Percentiles rank a stretch among this genome's conserved stretches.
phyloP scores from a whole-genome alignment of 2,113 vertebrate species.

The Taurulus bubalis region DNA sequence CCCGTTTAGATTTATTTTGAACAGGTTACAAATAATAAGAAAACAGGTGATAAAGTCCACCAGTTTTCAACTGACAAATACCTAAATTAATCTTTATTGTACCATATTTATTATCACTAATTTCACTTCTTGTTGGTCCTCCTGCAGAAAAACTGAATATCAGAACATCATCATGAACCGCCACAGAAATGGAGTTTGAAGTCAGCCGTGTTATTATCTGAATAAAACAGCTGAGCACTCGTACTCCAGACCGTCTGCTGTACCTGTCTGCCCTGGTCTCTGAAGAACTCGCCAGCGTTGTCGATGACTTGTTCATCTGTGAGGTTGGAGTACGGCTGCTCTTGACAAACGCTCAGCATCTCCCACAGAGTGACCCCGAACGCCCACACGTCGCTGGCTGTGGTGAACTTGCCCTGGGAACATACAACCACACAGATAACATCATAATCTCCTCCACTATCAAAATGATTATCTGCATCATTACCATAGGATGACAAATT shows the following conservation, averaged over 20 bases:
- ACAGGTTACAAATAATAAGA: neutral
- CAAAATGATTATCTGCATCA: neutral
- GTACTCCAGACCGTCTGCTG: neutral
- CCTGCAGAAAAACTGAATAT: neutral
- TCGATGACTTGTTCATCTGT: conserved; percentile 95
- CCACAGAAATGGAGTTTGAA: neutral
- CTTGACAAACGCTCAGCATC: conserved; percentile 92
- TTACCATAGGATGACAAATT: neutral
- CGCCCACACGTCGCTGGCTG: conserved; percentile 93
- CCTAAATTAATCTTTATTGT: neutral
- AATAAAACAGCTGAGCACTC: neutral
- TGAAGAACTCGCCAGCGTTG: conserved; percentile 93
- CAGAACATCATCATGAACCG: neutral
- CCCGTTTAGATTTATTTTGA: neutral
- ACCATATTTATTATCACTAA: neutral
- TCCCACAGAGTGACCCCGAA: conserved; percentile 96
- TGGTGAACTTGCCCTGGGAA: conserved; percentile 92
- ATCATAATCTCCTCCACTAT: neutral
- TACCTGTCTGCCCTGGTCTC: conserved; percentile 93
- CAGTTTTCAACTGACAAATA: neutral
- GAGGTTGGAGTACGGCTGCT: conserved; percentile 92
- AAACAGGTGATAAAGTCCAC: neutral
- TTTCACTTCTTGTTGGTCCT: neutral
- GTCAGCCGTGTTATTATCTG: neutral
- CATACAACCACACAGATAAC: conserved; percentile 9